These are phyloP conservation scores for Lucilia sericata DNA, from an alignment of 1,140 invertebrate genomes.

Conservation along the genomic window DNA sequence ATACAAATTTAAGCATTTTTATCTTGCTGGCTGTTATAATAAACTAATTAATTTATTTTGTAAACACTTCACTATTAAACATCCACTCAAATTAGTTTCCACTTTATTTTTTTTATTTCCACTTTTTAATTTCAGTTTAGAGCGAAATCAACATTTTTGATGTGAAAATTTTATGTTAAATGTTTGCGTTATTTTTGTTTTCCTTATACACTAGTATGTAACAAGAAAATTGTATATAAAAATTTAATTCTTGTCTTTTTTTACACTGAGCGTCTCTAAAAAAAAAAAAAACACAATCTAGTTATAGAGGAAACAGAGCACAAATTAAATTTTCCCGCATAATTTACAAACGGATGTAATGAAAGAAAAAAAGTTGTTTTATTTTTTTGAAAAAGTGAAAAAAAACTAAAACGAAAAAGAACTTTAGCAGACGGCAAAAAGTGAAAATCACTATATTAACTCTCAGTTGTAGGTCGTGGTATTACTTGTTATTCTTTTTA, in stretches of 20 bases:
- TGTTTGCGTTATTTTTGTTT: no score
- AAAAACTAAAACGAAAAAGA: neutral
- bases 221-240: neutral
- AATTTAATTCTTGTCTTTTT: neutral
- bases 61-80: neutral
- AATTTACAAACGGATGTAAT: constrained; percentile 16
- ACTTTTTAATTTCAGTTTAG: neutral
- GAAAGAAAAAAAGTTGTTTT: neutral
- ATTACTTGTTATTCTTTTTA: neutral
- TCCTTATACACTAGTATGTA: no score
- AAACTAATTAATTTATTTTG: neutral
- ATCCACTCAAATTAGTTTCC: neutral
- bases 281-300: neutral
- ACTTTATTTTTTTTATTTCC: neutral
- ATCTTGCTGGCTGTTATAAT: neutral
- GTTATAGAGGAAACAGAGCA: constrained; percentile 6
- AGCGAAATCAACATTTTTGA: neutral
- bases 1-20: no score
- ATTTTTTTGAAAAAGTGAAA: neutral
- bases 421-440: neutral
- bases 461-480: neutral
- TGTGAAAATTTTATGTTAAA: neutral
- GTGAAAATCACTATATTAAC: constrained; percentile 8
- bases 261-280: neutral
- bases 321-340: constrained; percentile 21